Percentiles rank a stretch among this genome's conserved stretches.
Evolutionary conservation across 2,888 invertebrate species (phyloP).

Genomic region (Tryphoninae sp.): DNA sequence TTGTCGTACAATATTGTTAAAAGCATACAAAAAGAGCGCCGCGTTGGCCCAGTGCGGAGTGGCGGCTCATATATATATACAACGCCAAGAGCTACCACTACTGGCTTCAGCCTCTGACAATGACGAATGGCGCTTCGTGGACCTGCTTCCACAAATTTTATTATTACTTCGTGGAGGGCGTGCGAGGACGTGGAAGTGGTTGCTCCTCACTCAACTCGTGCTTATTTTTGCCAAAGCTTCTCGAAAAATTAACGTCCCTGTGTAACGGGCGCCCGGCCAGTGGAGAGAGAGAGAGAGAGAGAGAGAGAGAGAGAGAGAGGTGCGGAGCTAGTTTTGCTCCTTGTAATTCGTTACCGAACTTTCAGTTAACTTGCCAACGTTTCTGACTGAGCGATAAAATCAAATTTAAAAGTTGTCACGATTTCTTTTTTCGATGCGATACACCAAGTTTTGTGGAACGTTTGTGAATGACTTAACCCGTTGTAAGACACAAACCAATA

Average conservation of each 20-base stretch:
- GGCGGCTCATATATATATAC: slow-evolving; percentile 29
- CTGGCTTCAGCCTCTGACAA: slow-evolving; percentile 70
- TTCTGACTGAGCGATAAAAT: slow-evolving; percentile 34
- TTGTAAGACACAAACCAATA: neutral
- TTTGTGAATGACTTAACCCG: neutral
- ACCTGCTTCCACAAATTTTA: slow-evolving; percentile 75
- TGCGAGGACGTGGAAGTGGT: slow-evolving; percentile 61
- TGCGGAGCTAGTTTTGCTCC: slow-evolving; percentile 13
- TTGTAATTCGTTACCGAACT: slow-evolving; percentile 51
- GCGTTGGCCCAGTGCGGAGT: slow-evolving; percentile 52
- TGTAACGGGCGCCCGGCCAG: slow-evolving; percentile 7
- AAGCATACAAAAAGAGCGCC: slow-evolving; percentile 73
- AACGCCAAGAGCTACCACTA: slow-evolving; percentile 13
- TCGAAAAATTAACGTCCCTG: slow-evolving; percentile 50
- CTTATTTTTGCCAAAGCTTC: slow-evolving; percentile 54
- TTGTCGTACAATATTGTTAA: slow-evolving; percentile 76
- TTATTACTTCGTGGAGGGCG: slow-evolving; percentile 71
- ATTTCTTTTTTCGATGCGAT: neutral
- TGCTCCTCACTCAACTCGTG: slow-evolving; percentile 26
- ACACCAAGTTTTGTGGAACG: too few species aligned
- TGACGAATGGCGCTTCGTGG: slow-evolving; percentile 75
- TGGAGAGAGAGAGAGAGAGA: neutral
- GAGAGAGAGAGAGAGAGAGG: slow-evolving; percentile 7
- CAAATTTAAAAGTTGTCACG: slow-evolving; percentile 29
- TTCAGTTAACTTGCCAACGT: slow-evolving; percentile 33